Base-by-base conservation (phyloP, 2,888 invertebrate species). In the Leptopilina drosophilae region DNA sequence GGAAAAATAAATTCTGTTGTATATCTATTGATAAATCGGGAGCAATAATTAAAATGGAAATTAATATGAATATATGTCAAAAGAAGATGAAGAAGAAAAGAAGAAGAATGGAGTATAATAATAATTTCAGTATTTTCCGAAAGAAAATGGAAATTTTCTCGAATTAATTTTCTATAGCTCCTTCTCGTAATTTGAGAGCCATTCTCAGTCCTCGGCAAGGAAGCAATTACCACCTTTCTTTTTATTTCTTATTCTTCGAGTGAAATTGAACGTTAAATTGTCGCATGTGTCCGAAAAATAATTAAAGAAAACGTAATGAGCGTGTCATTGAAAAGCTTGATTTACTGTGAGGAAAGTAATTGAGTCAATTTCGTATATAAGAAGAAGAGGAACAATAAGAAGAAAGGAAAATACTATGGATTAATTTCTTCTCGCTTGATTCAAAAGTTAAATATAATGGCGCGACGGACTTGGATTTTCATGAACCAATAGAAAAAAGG, bases 281-380 rank as follows among this genome's bases (percentile, higher is more conserved):
- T 73, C 14, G 53, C 53, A 33, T 73, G 33, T 56, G 53, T 73
- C 73, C 6, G 26, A 73, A 53, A 73, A 73, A 53, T 73, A 73
- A 73, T 73, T 56, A 73, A 56, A 46, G 56, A 49, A 73, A 73
- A 73, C 15, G 56, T 53, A 73, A 56, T 73, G 26, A 56, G 56
- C 56, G 33, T 56, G 26, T 53, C 53, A 15, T 15, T 69, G 26
- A 69, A 56, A 62, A 62, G 62, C 20, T 53, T 5, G 26, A 56
- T 9, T 11, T 8, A 56, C n/a, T 33, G 20, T 53, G 6, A 49
- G 33, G n/a, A 62, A 62, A 53, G 73, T 73, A 73, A 73, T 56
- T 56, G 56, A 2, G 26, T 33, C 33, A 56, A 33, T 73, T 73
- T 56, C 20, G 9, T 15, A 59, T 33, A 33, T 5, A 59, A 59